phyloP scores from a whole-genome alignment of 2,113 vertebrate species.

The Tachuris rubrigastra region DNA sequence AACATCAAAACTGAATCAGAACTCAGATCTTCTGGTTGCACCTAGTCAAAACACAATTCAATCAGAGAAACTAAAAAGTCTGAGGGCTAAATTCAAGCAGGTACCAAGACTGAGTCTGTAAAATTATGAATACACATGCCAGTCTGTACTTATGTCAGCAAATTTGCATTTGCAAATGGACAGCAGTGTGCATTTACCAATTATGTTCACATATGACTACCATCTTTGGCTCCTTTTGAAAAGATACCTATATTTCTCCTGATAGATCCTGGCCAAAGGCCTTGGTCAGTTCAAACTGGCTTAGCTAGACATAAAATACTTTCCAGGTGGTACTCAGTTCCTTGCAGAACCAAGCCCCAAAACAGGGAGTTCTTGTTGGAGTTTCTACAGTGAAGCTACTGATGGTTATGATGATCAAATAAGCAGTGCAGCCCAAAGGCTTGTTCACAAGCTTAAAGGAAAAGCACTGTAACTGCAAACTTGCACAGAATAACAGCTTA shows the following conservation, averaged over 20 bases:
- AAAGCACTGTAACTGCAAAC: conserved; percentile 38
- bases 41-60: neutral
- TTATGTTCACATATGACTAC: neutral
- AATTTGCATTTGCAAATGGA: conserved; percentile 37
- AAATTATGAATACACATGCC: neutral
- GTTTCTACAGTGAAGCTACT: conserved; percentile 51
- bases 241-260: conserved; percentile 20
- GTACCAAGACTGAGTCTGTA: neutral
- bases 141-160: neutral
- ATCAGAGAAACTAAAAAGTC: neutral
- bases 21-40: neutral
- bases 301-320: conserved; percentile 8
- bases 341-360: neutral
- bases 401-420: conserved; percentile 36
- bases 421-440: conserved; percentile 14
- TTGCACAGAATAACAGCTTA: conserved; percentile 36
- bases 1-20: neutral
- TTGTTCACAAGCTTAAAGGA: conserved; percentile 33
- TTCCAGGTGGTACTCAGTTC: conserved; percentile 29
- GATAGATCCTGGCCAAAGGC: conserved; percentile 37
- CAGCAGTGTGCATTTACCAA: neutral
- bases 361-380: conserved; percentile 55
- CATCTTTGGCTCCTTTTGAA: conserved; percentile 12
- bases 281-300: neutral
- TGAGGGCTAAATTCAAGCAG: neutral